These are phyloP conservation scores for Escarpia spicata DNA, from an alignment of 2,888 invertebrate species.

Conservation along the genomic window DNA sequence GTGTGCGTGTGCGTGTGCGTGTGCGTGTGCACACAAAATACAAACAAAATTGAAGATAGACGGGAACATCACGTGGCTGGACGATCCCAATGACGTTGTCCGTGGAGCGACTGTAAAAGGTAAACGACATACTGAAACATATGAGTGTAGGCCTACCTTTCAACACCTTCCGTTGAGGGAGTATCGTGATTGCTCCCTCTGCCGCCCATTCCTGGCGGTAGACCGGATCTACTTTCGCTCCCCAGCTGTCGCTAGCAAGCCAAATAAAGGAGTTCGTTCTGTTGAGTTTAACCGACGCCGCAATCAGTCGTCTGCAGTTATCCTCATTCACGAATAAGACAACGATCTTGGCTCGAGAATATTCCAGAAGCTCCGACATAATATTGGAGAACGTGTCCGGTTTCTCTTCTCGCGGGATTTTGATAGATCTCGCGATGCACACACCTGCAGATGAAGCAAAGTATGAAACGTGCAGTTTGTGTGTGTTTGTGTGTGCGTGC, in stretches of 20 bases:
- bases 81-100: no score
- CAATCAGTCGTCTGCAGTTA: slow-evolving; percentile 68
- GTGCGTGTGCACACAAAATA: background rate
- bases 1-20: background rate
- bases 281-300: slow-evolving; percentile 41
- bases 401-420: slow-evolving; percentile 71
- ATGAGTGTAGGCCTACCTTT: slow-evolving; percentile 44
- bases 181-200: slow-evolving; percentile 61
- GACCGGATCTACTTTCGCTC: slow-evolving; percentile 62
- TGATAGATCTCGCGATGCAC: slow-evolving; percentile 73
- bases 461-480: background rate
- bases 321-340: slow-evolving; percentile 80
- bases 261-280: slow-evolving; percentile 48
- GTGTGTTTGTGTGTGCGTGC: no score
- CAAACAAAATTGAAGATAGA: no score
- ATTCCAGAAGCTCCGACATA: slow-evolving; percentile 70
- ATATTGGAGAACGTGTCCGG: slow-evolving; percentile 72
- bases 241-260: slow-evolving; percentile 65
- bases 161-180: slow-evolving; percentile 59
- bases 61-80: no score
- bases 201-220: slow-evolving; percentile 59
- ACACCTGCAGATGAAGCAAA: slow-evolving; percentile 60
- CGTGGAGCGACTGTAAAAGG: no score
- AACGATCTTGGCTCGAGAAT: slow-evolving; percentile 74
- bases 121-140: no score